Base-by-base conservation (phyloP, 2,888 invertebrate species). In the Synanthedon formicaeformis region DNA sequence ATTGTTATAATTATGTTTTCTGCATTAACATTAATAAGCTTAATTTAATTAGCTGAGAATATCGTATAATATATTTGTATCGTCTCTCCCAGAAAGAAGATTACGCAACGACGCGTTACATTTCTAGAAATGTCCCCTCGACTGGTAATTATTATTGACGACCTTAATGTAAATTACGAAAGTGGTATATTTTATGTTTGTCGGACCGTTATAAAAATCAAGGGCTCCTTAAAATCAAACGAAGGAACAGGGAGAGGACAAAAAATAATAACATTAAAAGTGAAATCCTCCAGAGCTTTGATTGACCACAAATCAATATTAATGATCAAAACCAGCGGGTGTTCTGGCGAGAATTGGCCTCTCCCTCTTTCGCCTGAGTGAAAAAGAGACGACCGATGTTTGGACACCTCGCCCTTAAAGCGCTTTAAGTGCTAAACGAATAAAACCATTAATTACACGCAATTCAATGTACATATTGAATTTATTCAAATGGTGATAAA, bases 251-350 rank as follows among this genome's bases (percentile, higher is more conserved):
- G 63, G 60, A 58, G 58, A 63, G 57, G 66, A 74, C 70, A 77
- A 81, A 82, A 83, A 81, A 81, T 73, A 76, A 73, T 67, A 78
- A 78, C 75, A 82, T 81, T 83, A 84, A 86, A 85, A 86, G 82
- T 82, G 78, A 85, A 86, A 87, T 84, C 81, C 85, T 81, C 76
- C 65, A 77, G 73, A 73, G 74, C 81, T 84, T 81, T 88, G 88
- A 88, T 88, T 88, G 87, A 88, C 88, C 88, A 88, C 88, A 88
- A 88, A 88, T 88, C 88, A 88, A 87, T 88, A 88, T 88, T 88
- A 88, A 88, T 88, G 88, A 88, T 85, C 76, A 69, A 65, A 78
- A 61, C 63, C 86, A 85, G 84, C 86, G 82, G 84, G 87, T 72
- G 87, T 79, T 73, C 83, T 72, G 69, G 62, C 64, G 61, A 63